Conservation (phyloP, 2,797 vertebrate genomes). For the Xenentodon cancila region DNA sequence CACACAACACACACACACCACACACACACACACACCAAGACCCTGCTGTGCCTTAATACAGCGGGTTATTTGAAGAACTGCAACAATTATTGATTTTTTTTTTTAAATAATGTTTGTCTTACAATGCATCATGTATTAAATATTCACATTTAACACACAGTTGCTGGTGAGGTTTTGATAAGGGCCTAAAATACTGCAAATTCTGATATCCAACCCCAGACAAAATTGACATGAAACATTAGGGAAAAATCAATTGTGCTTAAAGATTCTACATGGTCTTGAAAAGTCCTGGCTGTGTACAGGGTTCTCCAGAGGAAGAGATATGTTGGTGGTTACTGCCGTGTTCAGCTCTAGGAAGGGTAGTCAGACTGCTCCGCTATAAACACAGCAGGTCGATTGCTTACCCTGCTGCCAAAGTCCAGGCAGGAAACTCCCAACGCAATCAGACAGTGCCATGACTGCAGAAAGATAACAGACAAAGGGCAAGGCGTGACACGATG, state of each 20-base stretch:
- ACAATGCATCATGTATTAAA: neutral
- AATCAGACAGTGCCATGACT: constrained; percentile 91
- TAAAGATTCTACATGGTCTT: constrained; percentile 37
- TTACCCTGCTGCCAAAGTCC: constrained; percentile 89
- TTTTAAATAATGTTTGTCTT: neutral
- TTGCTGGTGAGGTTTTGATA: constrained; percentile 26
- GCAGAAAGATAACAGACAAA: constrained; percentile 42
- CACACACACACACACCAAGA: no score
- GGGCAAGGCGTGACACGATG: constrained; percentile 3
- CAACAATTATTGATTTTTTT: neutral
- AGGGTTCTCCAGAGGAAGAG: constrained; percentile 44
- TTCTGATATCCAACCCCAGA: constrained; percentile 38
- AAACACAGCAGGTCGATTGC: constrained; percentile 82
- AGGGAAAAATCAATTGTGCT: constrained; percentile 17
- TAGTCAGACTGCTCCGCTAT: constrained; percentile 77
- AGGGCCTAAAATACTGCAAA: constrained; percentile 30
- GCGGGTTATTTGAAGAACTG: no score
- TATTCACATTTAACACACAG: constrained; percentile 3
- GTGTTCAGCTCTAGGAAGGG: constrained; percentile 72
- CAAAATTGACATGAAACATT: constrained; percentile 5
- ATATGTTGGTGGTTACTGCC: constrained; percentile 61
- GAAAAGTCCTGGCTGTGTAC: constrained; percentile 41
- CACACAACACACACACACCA: no score
- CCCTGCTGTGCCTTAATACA: no score
- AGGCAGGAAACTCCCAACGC: constrained; percentile 88